These are phyloP conservation scores for Poecile montanus DNA, from an alignment of 2,797 vertebrate genomes.

Conservation along the genomic window DNA sequence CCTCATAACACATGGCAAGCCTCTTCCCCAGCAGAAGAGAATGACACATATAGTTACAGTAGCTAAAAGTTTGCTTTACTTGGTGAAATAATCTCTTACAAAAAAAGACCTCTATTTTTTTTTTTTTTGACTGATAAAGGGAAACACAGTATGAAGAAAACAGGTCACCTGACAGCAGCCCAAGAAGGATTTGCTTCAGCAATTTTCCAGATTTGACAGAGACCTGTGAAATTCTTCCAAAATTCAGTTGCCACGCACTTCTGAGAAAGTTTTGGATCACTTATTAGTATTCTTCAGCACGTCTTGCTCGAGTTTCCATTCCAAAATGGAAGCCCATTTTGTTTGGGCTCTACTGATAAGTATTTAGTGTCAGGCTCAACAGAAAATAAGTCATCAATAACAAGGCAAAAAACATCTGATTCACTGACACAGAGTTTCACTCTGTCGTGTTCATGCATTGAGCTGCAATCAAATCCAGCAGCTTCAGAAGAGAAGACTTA, in stretches of 20 bases:
- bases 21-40: background rate
- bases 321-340: background rate
- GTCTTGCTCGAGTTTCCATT: background rate
- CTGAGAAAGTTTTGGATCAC: background rate
- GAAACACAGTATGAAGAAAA: background rate
- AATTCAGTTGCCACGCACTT: background rate
- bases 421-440: background rate
- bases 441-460: background rate
- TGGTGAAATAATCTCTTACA: background rate
- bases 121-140: background rate
- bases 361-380: background rate
- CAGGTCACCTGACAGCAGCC: background rate
- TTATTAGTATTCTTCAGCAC: background rate
- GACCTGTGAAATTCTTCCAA: background rate
- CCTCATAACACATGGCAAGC: background rate
- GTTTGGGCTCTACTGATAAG: background rate
- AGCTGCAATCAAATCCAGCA: background rate
- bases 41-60: background rate
- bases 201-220: background rate
- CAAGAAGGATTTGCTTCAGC: background rate
- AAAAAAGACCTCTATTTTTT: background rate
- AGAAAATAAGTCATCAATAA: background rate
- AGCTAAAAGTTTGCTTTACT: background rate
- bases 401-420: background rate
- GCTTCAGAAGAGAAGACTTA: background rate